These are phyloP conservation scores for Gallinago solitaria DNA, from an alignment of 2,797 vertebrate species.

Conservation along the genomic window DNA sequence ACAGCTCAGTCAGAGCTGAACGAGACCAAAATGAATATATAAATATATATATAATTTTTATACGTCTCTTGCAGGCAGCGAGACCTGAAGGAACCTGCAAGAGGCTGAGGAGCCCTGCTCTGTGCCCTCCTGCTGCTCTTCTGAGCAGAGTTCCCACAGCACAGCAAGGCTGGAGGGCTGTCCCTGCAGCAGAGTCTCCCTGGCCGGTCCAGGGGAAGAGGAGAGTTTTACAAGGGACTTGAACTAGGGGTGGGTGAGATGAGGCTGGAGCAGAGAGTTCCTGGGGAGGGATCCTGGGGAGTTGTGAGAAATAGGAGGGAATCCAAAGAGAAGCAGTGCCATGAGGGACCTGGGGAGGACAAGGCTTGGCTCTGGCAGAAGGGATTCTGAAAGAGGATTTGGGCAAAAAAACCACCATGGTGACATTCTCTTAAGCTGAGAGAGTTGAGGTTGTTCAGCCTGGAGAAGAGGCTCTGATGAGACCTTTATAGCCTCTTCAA, in stretches of 20 bases:
- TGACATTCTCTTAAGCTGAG: background rate
- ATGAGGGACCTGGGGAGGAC: accelerated
- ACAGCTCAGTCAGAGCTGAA: background rate
- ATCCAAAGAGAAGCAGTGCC: accelerated
- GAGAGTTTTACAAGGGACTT: background rate
- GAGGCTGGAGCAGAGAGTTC: background rate
- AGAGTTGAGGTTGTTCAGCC: background rate
- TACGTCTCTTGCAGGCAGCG: accelerated
- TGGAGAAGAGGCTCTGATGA: background rate
- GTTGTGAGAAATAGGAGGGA: background rate
- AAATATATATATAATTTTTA: background rate
- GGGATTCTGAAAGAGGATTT: background rate
- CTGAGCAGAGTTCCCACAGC: accelerated
- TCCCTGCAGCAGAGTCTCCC: background rate
- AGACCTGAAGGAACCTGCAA: too few species aligned
- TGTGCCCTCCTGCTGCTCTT: background rate
- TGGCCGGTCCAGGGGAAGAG: accelerated
- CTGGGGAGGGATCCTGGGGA: background rate
- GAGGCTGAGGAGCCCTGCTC: background rate
- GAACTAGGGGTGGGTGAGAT: background rate
- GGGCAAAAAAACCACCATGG: accelerated
- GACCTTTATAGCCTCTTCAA: background rate
- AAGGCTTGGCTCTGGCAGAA: background rate
- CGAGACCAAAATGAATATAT: background rate
- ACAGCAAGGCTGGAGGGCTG: background rate